phyloP scores from a whole-genome alignment of 2,113 vertebrate species.

The Scytalopus superciliaris region DNA sequence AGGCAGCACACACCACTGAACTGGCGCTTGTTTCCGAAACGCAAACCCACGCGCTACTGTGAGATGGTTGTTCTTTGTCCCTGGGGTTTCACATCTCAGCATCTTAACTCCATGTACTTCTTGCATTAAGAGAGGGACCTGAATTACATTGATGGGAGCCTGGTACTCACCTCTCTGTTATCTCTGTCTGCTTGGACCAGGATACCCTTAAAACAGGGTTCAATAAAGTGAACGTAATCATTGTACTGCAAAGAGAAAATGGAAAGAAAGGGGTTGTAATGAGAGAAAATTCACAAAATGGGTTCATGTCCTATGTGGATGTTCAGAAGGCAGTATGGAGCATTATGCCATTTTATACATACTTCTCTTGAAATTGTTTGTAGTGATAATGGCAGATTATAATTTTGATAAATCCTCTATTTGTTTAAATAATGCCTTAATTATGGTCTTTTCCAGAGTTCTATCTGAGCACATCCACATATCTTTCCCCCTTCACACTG shows the following conservation, averaged over 20 bases:
- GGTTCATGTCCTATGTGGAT: neutral
- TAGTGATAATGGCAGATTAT: neutral
- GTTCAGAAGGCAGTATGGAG: neutral
- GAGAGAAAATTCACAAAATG: neutral
- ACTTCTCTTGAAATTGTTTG: neutral
- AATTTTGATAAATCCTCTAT: neutral
- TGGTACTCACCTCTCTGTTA: conserved; percentile 89
- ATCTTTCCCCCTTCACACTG: too few species aligned
- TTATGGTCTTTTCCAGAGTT: neutral
- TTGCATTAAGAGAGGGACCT: neutral
- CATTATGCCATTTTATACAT: neutral
- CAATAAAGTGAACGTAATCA: conserved; percentile 91
- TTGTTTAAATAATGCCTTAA: neutral
- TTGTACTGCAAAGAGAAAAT: conserved; percentile 81
- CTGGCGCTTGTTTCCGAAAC: neutral
- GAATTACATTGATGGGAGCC: neutral
- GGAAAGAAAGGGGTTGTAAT: neutral
- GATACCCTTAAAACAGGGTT: conserved; percentile 93
- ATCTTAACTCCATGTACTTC: neutral
- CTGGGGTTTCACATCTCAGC: neutral
- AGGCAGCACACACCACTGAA: neutral
- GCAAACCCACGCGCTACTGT: neutral
- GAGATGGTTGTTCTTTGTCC: neutral
- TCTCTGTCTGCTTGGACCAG: conserved; percentile 94
- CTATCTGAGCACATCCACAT: neutral